These are phyloP conservation scores for Leucophenga montana DNA, from an alignment of 2,888 invertebrate species.

Conservation along the genomic window DNA sequence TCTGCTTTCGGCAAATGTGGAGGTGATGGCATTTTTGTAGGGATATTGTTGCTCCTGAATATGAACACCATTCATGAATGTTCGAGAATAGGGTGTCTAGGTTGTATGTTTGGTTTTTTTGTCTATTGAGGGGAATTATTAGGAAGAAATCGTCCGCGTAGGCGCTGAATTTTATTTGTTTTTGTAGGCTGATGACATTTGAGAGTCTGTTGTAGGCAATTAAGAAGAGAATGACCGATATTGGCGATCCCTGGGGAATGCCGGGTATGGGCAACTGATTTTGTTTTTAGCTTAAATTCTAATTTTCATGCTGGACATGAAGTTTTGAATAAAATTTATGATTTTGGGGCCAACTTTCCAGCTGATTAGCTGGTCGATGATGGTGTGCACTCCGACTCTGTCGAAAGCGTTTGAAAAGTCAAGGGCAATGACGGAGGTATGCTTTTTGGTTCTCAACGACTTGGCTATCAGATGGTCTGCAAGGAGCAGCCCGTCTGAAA, in stretches of 20 bases:
- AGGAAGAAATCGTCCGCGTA: constrained; percentile 35
- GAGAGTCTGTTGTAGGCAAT: constrained; percentile 36
- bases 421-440: constrained; percentile 11
- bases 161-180: constrained; percentile 29
- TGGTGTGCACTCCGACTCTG: background rate
- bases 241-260: constrained; percentile 34
- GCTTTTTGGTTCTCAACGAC: background rate
- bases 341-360: constrained; percentile 10
- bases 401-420: constrained; percentile 24
- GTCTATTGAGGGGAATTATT: constrained; percentile 24
- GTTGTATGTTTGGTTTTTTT: constrained; percentile 20
- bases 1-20: constrained; percentile 38
- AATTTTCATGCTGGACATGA: constrained; percentile 11
- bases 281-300: constrained; percentile 19
- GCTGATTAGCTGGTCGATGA: background rate
- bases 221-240: constrained; percentile 32
- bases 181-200: constrained; percentile 22
- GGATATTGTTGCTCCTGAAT: constrained; percentile 32
- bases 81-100: constrained; percentile 25
- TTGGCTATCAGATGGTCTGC: constrained; percentile 8
- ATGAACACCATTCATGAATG: constrained; percentile 35
- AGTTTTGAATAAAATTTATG: background rate
- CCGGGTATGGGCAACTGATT: too few species aligned
- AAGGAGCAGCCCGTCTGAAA: background rate
- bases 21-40: constrained; percentile 24